Percentiles rank a stretch among this genome's conserved stretches.
Evolutionary conservation across 2,888 invertebrate genomes (phyloP).

Genomic region (Lutraria lutraria): DNA sequence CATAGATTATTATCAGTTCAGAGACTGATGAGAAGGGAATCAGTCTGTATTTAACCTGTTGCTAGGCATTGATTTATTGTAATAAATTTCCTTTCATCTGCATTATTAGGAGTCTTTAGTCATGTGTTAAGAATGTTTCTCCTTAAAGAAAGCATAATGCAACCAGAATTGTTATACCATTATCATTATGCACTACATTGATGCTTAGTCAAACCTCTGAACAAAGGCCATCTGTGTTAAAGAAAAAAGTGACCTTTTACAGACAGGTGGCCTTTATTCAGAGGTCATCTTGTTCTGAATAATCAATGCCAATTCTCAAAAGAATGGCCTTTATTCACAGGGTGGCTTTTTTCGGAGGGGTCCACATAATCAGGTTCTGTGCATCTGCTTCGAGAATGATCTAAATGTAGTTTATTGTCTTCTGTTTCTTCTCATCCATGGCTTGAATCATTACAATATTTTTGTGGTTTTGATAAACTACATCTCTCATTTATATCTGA

Average conservation of each 20-base stretch:
- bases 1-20: background rate
- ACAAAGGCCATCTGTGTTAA: no score
- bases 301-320: no score
- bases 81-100: background rate
- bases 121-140: background rate
- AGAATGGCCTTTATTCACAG: no score
- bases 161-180: background rate
- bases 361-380: no score
- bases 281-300: no score
- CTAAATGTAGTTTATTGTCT: background rate
- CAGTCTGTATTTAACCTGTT: slow-evolving; percentile 21
- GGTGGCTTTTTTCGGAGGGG: no score
- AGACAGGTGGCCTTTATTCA: no score
- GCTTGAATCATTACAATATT: no score
- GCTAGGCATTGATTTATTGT: slow-evolving; percentile 14
- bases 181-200: background rate
- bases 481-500: no score
- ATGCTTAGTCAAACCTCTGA: no score
- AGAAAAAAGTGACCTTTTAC: no score
- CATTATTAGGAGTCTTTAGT: background rate
- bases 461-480: no score
- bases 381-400: background rate
- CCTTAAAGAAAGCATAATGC: background rate
- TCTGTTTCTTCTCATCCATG: background rate
- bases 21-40: background rate